These are phyloP conservation scores for Pterocles burchelli DNA, from an alignment of 2,113 vertebrate species.

Conservation along the genomic window DNA sequence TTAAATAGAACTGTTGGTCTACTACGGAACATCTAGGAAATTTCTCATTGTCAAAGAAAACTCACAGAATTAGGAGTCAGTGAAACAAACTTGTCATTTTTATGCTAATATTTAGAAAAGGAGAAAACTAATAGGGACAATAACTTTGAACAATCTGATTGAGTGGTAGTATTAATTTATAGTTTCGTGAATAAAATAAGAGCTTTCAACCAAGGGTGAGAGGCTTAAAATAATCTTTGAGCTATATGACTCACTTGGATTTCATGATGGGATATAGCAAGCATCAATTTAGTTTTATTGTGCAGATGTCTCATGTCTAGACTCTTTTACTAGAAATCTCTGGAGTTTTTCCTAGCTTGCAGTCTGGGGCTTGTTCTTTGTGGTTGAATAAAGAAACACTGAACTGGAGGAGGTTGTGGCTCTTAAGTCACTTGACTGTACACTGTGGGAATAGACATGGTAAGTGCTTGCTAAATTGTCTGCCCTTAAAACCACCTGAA, in stretches of 20 bases:
- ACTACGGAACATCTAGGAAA: background rate
- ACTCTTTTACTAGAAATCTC: background rate
- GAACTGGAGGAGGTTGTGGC: background rate
- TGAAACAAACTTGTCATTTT: background rate
- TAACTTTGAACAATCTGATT: background rate
- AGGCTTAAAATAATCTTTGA: background rate
- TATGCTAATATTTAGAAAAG: background rate
- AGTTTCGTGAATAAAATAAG: background rate
- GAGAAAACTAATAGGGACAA: background rate
- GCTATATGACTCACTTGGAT: background rate
- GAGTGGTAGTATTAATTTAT: background rate
- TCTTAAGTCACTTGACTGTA: background rate
- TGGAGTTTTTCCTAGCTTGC: background rate
- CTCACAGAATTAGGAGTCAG: background rate
- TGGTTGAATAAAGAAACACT: background rate
- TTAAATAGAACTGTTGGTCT: background rate
- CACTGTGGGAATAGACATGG: background rate
- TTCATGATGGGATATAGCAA: background rate
- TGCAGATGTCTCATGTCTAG: background rate
- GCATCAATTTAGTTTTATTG: slow-evolving; percentile 18
- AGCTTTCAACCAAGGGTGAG: background rate
- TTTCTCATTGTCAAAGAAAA: background rate
- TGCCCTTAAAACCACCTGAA: background rate
- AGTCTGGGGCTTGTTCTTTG: background rate
- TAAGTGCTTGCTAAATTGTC: background rate